Evolutionary conservation across 2,888 invertebrate species (phyloP).

Genomic region (Caenorhabditis zanzibari): DNA sequence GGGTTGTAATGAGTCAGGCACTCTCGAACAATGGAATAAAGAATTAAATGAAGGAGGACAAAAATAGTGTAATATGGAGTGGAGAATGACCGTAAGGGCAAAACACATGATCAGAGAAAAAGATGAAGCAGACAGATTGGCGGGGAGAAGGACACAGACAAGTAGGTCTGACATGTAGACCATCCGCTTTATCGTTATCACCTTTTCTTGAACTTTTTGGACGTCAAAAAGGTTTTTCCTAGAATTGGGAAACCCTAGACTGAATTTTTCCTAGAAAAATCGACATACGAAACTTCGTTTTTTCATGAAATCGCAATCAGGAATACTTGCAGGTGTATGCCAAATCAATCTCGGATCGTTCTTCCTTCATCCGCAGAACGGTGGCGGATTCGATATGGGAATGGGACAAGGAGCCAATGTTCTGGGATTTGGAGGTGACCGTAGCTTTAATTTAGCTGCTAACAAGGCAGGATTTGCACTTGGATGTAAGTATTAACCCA

Average conservation of each 20-base stretch:
- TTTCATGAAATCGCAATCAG: too few relatives aligned
- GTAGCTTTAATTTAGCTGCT: conserved; percentile 70
- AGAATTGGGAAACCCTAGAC: too few relatives aligned
- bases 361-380: conserved; percentile 66
- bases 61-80: conserved; percentile 21
- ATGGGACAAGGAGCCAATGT: conserved; percentile 77
- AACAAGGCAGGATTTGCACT: conserved; percentile 68
- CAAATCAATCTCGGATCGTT: conserved; percentile 74
- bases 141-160: conserved; percentile 25
- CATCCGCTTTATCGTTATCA: neutral
- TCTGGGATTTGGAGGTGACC: conserved; percentile 78
- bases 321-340: conserved; percentile 46
- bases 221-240: neutral
- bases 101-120: conserved; percentile 46
- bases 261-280: neutral
- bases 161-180: conserved; percentile 25
- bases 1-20: conserved; percentile 54
- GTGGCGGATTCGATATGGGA: conserved; percentile 73
- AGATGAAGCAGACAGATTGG: conserved; percentile 45
- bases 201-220: conserved; percentile 1
- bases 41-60: conserved; percentile 24
- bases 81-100: conserved; percentile 57
- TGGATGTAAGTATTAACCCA: conserved; percentile 63
- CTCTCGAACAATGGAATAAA: conserved; percentile 42
- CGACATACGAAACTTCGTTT: too few relatives aligned